Evolutionary conservation across 2,797 vertebrate genomes (phyloP).

Genomic region (Podargus strigoides): DNA sequence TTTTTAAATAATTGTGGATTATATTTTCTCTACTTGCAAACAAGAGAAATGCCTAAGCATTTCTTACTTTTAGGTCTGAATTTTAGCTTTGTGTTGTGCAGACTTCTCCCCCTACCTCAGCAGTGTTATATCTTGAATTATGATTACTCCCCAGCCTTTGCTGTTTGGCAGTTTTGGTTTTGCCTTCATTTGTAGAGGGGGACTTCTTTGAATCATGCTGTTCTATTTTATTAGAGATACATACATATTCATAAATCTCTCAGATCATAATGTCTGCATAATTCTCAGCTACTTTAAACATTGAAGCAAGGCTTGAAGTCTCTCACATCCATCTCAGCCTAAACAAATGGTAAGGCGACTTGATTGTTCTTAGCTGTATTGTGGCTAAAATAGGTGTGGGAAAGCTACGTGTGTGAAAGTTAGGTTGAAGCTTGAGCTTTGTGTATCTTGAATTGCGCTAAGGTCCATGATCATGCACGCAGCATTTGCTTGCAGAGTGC

Average conservation of each 20-base stretch:
- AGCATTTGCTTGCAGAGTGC: neutral
- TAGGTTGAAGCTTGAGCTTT: neutral
- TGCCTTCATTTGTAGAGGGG: neutral
- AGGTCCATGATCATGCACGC: neutral
- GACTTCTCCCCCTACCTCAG: neutral
- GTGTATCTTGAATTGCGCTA: neutral
- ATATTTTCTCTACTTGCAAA: neutral
- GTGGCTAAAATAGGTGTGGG: neutral
- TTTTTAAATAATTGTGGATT: neutral
- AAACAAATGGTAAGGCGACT: neutral
- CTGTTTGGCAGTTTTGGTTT: neutral
- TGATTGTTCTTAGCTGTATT: neutral
- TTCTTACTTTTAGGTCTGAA: neutral
- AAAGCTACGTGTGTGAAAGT: neutral
- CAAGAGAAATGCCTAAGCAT: neutral
- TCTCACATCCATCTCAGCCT: neutral
- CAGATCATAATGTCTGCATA: neutral
- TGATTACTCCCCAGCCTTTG: neutral
- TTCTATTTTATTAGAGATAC: neutral
- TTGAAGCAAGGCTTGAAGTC: neutral
- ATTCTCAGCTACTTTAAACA: slow-evolving; percentile 25
- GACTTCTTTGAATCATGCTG: neutral
- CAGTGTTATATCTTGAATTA: neutral
- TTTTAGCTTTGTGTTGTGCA: neutral
- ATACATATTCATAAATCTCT: slow-evolving; percentile 7